Conservation (phyloP, 2,113 vertebrate species). For the Benitochromis conjunctus region DNA sequence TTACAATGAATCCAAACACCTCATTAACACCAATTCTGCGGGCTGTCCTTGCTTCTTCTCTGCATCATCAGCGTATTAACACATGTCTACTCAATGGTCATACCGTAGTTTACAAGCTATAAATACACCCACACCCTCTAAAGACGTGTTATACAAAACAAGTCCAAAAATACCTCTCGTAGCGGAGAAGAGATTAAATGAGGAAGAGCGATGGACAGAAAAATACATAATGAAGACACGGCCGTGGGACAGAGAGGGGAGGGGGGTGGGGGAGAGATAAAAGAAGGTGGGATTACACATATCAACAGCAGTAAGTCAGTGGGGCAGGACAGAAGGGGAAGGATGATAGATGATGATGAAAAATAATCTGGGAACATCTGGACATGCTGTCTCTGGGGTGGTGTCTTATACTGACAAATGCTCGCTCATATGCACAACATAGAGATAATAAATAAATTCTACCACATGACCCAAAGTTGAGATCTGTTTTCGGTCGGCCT, state of each 20-base stretch:
- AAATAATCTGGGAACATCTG: slow-evolving; percentile 65
- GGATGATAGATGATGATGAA: slow-evolving; percentile 28
- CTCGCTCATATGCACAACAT: neutral
- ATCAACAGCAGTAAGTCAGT: slow-evolving; percentile 50
- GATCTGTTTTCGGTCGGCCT: neutral
- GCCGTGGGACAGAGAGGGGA: neutral
- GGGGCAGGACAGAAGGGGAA: slow-evolving; percentile 26
- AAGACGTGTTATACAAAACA: neutral
- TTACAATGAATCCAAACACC: slow-evolving; percentile 16
- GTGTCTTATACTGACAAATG: slow-evolving; percentile 4
- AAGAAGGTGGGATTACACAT: slow-evolving; percentile 53
- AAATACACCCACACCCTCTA: slow-evolving; percentile 20
- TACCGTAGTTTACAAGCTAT: slow-evolving; percentile 30
- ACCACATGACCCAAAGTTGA: neutral
- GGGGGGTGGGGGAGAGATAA: neutral
- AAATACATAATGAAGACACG: slow-evolving; percentile 43
- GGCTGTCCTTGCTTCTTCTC: slow-evolving; percentile 36
- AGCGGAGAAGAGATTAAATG: slow-evolving; percentile 44
- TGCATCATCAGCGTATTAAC: slow-evolving; percentile 13
- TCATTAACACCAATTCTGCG: slow-evolving; percentile 46
- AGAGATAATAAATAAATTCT: neutral
- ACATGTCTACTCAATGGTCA: neutral
- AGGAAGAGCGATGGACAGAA: slow-evolving; percentile 17
- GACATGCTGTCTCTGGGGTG: slow-evolving; percentile 1
- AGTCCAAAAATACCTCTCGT: slow-evolving; percentile 40